Conservation (phyloP, 2,888 invertebrate genomes). For the Aelia acuminata region DNA sequence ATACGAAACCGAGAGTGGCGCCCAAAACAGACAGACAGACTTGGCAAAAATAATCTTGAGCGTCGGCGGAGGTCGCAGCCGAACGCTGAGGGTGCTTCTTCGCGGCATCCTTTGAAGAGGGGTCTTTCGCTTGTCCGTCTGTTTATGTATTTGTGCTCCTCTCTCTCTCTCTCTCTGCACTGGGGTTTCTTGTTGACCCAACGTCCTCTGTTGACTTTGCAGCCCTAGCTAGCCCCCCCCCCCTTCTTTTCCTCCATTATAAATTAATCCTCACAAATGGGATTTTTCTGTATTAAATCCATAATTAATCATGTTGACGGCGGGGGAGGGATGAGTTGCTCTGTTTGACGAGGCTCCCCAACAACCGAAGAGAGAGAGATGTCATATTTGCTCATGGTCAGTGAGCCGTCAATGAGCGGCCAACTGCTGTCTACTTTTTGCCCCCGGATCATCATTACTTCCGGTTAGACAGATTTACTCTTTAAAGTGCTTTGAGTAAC, state of each 20-base stretch:
- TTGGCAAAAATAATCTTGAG: background rate
- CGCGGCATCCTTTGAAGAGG: slow-evolving; percentile 7
- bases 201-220: background rate
- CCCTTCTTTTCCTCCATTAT: background rate
- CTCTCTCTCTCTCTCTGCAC: no score
- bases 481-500: background rate
- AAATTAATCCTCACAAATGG: slow-evolving; percentile 51
- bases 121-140: slow-evolving; percentile 22
- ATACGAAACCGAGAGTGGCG: background rate
- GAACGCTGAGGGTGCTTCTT: background rate
- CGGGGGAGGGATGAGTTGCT: background rate
- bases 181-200: slow-evolving; percentile 9
- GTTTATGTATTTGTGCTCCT: slow-evolving; percentile 26
- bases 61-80: background rate
- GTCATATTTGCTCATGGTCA: background rate
- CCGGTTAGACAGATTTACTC: background rate
- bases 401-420: background rate
- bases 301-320: slow-evolving; percentile 19
- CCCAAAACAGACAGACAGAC: background rate
- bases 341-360: background rate
- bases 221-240: background rate
- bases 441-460: background rate
- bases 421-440: background rate
- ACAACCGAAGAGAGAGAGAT: background rate
- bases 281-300: slow-evolving; percentile 55